phyloP scores from a whole-genome alignment of 2,113 vertebrate genomes.

The Paramormyrops kingsleyae region DNA sequence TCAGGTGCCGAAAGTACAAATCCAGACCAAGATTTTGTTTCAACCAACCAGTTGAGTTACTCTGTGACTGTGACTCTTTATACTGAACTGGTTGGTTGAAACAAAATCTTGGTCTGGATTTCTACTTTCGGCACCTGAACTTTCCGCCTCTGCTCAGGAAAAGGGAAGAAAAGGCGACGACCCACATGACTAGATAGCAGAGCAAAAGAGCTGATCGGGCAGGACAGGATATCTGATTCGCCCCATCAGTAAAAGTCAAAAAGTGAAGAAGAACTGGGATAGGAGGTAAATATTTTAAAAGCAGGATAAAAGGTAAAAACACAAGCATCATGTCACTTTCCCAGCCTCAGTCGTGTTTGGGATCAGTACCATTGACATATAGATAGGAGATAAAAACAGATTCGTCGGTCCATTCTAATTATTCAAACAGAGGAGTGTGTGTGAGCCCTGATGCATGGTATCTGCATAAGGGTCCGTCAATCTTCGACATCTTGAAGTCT shows the following conservation, averaged over 20 bases:
- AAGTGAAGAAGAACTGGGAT: neutral
- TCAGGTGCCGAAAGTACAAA: neutral
- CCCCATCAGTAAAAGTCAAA: constrained; percentile 19
- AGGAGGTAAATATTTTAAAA: constrained; percentile 37
- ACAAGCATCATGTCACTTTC: neutral
- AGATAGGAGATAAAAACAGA: neutral
- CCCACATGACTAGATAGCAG: constrained; percentile 69
- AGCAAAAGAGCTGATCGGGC: constrained; percentile 49
- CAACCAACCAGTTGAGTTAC: neutral
- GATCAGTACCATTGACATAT: neutral
- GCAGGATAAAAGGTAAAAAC: constrained; percentile 15
- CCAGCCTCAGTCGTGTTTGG: neutral
- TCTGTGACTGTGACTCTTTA: neutral
- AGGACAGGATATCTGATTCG: constrained; percentile 22
- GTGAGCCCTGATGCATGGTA: neutral
- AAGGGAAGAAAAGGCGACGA: constrained; percentile 68
- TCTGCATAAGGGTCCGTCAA: neutral
- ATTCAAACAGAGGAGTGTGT: neutral
- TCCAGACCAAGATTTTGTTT: neutral
- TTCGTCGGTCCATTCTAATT: neutral
- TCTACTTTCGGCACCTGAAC: neutral
- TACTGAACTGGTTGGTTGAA: neutral
- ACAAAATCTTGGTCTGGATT: neutral
- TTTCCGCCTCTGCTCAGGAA: constrained; percentile 31
- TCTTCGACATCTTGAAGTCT: neutral